Conservation (phyloP, 1,140 invertebrate species). For the Drosophila fuyamai region DNA sequence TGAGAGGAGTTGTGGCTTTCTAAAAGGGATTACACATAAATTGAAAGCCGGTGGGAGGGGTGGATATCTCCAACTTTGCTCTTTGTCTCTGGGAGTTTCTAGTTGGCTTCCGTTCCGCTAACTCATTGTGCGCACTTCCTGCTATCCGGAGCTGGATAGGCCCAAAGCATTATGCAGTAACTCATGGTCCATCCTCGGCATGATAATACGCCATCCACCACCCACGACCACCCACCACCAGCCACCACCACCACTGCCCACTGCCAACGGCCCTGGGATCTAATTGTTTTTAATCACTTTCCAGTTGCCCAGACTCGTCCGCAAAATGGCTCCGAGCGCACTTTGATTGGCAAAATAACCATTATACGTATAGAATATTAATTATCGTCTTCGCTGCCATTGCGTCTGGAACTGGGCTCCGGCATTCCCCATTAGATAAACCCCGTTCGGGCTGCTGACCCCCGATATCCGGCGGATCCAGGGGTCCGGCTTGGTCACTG, state of each 20-base stretch:
- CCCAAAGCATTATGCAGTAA: conserved; percentile 35
- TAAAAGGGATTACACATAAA: conserved; percentile 48
- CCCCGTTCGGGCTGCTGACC: neutral
- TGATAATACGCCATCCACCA: neutral
- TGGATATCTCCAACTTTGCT: conserved; percentile 49
- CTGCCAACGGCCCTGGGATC: conserved; percentile 13
- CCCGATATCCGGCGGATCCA: neutral
- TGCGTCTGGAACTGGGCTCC: neutral
- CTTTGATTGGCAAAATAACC: conserved; percentile 65
- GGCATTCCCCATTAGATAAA: neutral
- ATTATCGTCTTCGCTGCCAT: conserved; percentile 30
- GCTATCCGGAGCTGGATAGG: conserved; percentile 51
- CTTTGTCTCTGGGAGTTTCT: conserved; percentile 48
- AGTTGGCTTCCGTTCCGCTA: conserved; percentile 68
- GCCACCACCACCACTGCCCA: neutral
- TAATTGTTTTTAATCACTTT: conserved; percentile 82
- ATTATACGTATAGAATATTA: conserved; percentile 59
- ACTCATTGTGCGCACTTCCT: conserved; percentile 80
- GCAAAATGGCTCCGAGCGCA: conserved; percentile 40
- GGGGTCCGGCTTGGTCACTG: neutral
- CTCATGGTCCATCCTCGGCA: conserved; percentile 1
- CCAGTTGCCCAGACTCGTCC: conserved; percentile 40
- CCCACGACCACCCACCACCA: neutral
- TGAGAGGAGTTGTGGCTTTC: conserved; percentile 7
- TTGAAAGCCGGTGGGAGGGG: conserved; percentile 35